Evolutionary conservation across 2,797 vertebrate genomes (phyloP), one percentile per base, ranked within the genome.

Genomic region (Siniperca scherzeri): DNA sequence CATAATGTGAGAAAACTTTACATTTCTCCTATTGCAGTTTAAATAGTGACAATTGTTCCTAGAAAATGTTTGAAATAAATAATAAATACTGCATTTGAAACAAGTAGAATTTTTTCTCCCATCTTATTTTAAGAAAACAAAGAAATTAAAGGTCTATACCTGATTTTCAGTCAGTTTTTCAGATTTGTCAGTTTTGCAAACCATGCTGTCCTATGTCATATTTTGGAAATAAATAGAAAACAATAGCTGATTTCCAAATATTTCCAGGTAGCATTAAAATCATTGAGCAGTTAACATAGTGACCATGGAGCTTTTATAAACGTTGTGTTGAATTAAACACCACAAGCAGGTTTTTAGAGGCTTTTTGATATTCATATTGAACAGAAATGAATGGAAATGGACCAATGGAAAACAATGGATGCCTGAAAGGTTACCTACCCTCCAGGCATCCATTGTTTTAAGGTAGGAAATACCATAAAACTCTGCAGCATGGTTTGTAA

Each of bases 161-260:
- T 27, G 27, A 27, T 27, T 27, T 27, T 27, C 27, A 27, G 27
- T 27, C 27, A 27, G 27, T 40, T 40, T 40, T 2, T 40, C 38
- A n/a, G n/a, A n/a, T n/a, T n/a, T n/a, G n/a, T 30, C 6, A 55
- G 65, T 59, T 79, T 72, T 81, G 25, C 57, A 78, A 85, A 60
- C 38, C 67, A 81, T 76, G 36, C 22, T 77, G 25, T 48, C 0
- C 13, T n/a, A 22, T 56, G 74, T 67, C 0, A 61, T 66, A 57
- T 19, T 59, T 70, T 48, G 3, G 7, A 65, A 38, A 25, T 40
- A 2, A 76, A 53, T 38, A 14, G 21, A 87, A 69, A 77, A 5
- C 21, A 61, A 19, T 61, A 2, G 46, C 38, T 55, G 7, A 36
- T 25, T 67, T 68, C 5, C 40, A 33, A 38, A 33, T 2, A 44